A percentile compares a stretch with the other conserved stretches of the same genome.
These are phyloP conservation scores for Toxotes lorentzi DNA, from an alignment of 2,797 vertebrate species.

Conservation along the genomic window DNA sequence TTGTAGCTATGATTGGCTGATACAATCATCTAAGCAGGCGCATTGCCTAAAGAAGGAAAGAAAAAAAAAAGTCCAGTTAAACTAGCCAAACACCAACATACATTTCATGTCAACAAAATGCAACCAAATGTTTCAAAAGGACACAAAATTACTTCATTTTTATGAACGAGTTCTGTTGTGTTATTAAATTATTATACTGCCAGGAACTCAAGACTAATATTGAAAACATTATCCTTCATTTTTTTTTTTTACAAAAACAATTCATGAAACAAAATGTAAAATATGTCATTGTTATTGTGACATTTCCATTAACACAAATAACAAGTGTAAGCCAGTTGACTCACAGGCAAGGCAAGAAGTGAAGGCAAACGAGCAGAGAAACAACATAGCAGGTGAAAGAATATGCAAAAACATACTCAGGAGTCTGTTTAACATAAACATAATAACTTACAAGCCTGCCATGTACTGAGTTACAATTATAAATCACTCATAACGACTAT, in stretches of 20 bases:
- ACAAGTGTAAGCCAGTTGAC: slow-evolving; percentile 66
- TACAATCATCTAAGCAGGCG: slow-evolving; percentile 73
- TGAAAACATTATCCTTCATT: slow-evolving; percentile 57
- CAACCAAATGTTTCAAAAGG: slow-evolving; percentile 49
- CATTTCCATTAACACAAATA: slow-evolving; percentile 50
- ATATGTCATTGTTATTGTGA: slow-evolving; percentile 33
- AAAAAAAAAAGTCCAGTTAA: slow-evolving; percentile 57
- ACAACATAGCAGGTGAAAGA: slow-evolving; percentile 65
- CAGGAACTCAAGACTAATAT: slow-evolving; percentile 28
- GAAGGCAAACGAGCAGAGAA: slow-evolving; percentile 75
- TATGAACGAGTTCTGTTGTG: slow-evolving; percentile 46
- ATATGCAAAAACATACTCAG: slow-evolving; percentile 67
- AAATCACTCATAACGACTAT: slow-evolving; percentile 65
- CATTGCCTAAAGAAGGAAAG: slow-evolving; percentile 25
- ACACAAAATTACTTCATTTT: slow-evolving; percentile 57
- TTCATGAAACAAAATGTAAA: slow-evolving; percentile 36
- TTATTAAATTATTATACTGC: slow-evolving; percentile 33
- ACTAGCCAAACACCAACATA: slow-evolving; percentile 64
- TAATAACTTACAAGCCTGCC: slow-evolving; percentile 60
- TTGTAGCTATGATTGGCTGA: slow-evolving; percentile 60
- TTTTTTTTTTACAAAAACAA: slow-evolving; percentile 40
- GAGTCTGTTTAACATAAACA: slow-evolving; percentile 67
- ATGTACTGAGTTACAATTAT: slow-evolving; percentile 60
- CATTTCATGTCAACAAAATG: slow-evolving; percentile 65
- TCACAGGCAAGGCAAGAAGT: slow-evolving; percentile 77